Evolutionary conservation across 2,888 invertebrate species (phyloP).

Genomic region (Dichetophora obliterata): DNA sequence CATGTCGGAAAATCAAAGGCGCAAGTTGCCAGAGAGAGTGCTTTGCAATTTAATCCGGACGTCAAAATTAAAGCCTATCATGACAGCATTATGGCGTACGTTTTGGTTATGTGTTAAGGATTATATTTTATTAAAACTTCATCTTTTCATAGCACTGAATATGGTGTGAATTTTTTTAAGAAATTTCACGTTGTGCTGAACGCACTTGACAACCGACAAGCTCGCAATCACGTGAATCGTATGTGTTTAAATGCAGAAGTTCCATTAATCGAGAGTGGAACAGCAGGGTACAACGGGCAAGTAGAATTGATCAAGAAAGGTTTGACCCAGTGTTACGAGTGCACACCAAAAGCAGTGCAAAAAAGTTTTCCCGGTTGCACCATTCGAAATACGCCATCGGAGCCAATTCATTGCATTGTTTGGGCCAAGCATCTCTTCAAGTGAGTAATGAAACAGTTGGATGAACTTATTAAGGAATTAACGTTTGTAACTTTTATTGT

Average conservation of each 20-base stretch:
- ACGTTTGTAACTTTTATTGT: conserved; percentile 54
- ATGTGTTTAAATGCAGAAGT: conserved; percentile 97
- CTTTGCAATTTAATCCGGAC: conserved; percentile 88
- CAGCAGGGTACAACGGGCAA: conserved; percentile 97
- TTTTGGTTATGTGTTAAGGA: conserved; percentile 44
- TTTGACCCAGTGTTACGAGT: conserved; percentile 96
- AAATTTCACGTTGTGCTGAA: conserved; percentile 93
- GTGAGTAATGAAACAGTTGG: conserved; percentile 71
- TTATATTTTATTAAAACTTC: no score
- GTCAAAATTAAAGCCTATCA: conserved; percentile 91
- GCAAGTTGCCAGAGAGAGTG: conserved; percentile 89
- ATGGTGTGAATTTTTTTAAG: conserved; percentile 91
- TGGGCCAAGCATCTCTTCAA: conserved; percentile 99
- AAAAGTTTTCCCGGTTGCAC: conserved; percentile 98
- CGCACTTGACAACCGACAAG: conserved; percentile 96
- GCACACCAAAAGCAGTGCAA: conserved; percentile 89
- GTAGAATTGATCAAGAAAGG: conserved; percentile 90
- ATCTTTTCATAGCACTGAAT: conserved; percentile 80
- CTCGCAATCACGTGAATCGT: conserved; percentile 97
- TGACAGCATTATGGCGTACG: conserved; percentile 92
- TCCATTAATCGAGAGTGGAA: conserved; percentile 96
- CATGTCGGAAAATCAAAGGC: conserved; percentile 99
- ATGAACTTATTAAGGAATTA: neutral
- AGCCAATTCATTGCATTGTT: conserved; percentile 98
- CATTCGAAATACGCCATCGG: conserved; percentile 98